A percentile compares a stretch with the other conserved stretches of the same genome.
Conservation (phyloP, 1,140 invertebrate species). For the Linepithema humile region DNA sequence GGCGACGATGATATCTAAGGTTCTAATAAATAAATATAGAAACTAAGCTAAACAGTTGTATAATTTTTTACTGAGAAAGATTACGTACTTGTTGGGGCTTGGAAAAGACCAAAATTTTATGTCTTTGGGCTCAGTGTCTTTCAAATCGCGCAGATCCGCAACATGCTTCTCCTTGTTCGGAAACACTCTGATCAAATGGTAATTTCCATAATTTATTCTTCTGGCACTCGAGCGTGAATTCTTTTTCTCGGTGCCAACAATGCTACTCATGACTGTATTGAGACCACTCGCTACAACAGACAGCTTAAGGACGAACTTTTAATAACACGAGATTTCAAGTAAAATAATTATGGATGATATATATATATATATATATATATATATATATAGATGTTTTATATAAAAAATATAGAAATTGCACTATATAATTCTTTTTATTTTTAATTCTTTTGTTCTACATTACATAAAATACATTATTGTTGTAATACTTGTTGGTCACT, state of each 20-base stretch:
- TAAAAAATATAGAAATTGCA: no score
- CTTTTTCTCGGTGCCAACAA: conserved; percentile 76
- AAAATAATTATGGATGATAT: no score
- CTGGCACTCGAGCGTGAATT: conserved; percentile 56
- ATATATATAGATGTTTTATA: no score
- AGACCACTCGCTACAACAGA: conserved; percentile 72
- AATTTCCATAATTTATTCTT: conserved; percentile 79
- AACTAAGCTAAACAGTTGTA: background rate
- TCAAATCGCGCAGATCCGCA: conserved; percentile 74
- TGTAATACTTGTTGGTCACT: no score
- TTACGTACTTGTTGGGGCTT: conserved; percentile 72
- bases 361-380: no score
- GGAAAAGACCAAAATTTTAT: conserved; percentile 86
- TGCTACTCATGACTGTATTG: conserved; percentile 73
- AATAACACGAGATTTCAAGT: no score
- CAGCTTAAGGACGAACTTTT: conserved; percentile 67
- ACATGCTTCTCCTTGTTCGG: conserved; percentile 75
- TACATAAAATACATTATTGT: no score
- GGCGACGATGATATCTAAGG: conserved; percentile 89
- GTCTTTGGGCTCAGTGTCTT: conserved; percentile 80
- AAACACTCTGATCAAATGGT: conserved; percentile 79
- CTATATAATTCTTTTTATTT: no score
- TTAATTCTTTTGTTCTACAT: no score
- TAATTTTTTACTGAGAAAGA: background rate
- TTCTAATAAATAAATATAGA: conserved; percentile 77